Evolutionary conservation across 2,797 vertebrate species (phyloP).

Genomic region (Lepus townsendii): DNA sequence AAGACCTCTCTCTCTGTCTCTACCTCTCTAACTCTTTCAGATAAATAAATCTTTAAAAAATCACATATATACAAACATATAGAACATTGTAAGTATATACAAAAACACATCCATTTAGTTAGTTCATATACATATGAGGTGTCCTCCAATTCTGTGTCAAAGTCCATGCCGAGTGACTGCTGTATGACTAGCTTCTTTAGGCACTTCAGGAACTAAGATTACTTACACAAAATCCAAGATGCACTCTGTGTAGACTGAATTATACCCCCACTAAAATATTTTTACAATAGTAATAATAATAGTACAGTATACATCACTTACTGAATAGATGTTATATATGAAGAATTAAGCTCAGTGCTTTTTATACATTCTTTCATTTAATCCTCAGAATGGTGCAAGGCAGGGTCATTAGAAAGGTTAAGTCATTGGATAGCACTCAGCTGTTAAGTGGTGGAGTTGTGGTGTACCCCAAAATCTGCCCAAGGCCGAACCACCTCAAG

Average conservation of each 20-base stretch:
- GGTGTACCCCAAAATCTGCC: not conserved
- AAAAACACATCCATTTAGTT: not conserved
- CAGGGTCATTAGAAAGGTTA: not conserved
- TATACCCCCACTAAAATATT: not conserved
- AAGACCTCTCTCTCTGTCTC: no score
- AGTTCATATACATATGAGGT: not conserved
- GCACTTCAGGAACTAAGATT: not conserved
- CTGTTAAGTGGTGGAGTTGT: not conserved
- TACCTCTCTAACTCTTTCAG: no score
- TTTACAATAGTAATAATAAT: not conserved
- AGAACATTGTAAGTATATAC: not conserved
- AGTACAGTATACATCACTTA: not conserved
- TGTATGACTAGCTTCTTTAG: not conserved
- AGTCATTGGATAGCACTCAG: not conserved
- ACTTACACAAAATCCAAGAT: not conserved
- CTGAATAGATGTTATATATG: not conserved
- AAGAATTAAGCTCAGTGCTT: conserved; percentile 2
- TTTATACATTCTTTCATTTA: conserved; percentile 9
- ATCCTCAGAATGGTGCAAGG: not conserved
- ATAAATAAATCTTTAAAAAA: no score
- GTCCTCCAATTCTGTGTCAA: not conserved
- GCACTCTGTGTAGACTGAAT: not conserved
- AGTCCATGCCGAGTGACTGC: not conserved
- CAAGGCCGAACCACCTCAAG: not conserved
- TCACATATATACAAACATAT: not conserved